Evolutionary conservation across 2,113 vertebrate genomes (phyloP), one percentile per base, ranked within the genome.

Genomic region (Alectura lathami): DNA sequence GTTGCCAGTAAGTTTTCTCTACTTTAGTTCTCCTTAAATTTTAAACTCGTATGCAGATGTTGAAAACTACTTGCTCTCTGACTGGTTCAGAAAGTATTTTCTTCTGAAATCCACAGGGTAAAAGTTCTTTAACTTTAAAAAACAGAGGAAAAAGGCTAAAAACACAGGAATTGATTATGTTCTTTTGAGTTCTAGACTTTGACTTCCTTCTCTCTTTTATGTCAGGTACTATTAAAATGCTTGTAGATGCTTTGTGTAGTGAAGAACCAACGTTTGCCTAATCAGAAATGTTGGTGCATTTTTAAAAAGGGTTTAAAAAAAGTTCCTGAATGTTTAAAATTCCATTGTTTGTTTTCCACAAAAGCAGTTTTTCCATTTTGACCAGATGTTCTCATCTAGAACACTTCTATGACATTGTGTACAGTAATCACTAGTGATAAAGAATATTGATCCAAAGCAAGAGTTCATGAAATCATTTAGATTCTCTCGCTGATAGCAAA

Each of bases 331-430:
- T n/a, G n/a, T 2, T 6, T 17, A 4, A 66, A 36, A 22, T 42
- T 78, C 3, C 4, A 27, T 1, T 32, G 17, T 73, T 89, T 73
- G 6, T 60, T 86, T 80, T 69, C 15, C 60, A 4, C 29, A 73
- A 56, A 56, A 84, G 72, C 5, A 2, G 1, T 5, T 18, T 57
- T 68, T 30, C 9, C 1, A 12, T 73, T 90, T 75, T 63, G 17
- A 32, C 36, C 9, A 1, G 34, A 8, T 4, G 7, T 22, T 88
- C 86, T 68, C 20, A 15, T 30, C 9, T 42, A 27, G 12, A 75
- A 36, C 4, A 17, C 1, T 48, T 89, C 17, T 42, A 0, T 60
- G 36, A 8, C 13, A 7, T 53, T 34, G 6, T 73, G 7, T 29
- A 32, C 17, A 29, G 23, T 26, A 24, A 60, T 75, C 27, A 10